Conservation (phyloP, 2,113 vertebrate genomes). For the Oreochromis aureus region DNA sequence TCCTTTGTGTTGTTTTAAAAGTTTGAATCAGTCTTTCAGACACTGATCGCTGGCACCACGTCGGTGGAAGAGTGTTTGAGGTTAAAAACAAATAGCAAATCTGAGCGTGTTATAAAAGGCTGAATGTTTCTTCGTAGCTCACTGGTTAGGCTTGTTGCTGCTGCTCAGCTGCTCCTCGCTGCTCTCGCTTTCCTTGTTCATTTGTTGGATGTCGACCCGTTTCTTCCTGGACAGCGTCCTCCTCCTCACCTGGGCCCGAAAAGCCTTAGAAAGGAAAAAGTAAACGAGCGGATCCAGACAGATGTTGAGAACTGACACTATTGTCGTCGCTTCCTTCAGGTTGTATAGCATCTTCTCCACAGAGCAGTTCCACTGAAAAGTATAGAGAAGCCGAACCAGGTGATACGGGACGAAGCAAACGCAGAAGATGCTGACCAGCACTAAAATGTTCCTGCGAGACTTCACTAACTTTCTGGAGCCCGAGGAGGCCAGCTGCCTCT, state of each 20-base stretch:
- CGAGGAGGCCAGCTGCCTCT: background rate
- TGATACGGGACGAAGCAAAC: conserved; percentile 73
- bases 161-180: background rate
- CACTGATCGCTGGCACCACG: background rate
- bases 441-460: conserved; percentile 60
- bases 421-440: conserved; percentile 67
- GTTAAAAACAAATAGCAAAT: background rate
- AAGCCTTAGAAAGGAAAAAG: background rate
- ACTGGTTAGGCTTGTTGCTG: background rate
- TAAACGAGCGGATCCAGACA: background rate
- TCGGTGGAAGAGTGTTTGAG: background rate
- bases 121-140: background rate
- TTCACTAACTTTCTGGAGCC: conserved; percentile 25
- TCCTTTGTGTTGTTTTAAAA: background rate
- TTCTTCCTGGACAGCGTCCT: background rate
- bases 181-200: background rate
- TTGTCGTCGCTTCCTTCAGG: background rate
- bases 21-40: background rate
- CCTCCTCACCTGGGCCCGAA: background rate
- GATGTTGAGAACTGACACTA: background rate
- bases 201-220: rapidly evolving
- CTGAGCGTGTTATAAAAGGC: background rate
- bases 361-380: background rate
- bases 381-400: background rate
- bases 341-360: background rate